These are phyloP conservation scores for Callyntrura guangdongensis DNA, from an alignment of 2,888 invertebrate genomes.

Conservation along the genomic window DNA sequence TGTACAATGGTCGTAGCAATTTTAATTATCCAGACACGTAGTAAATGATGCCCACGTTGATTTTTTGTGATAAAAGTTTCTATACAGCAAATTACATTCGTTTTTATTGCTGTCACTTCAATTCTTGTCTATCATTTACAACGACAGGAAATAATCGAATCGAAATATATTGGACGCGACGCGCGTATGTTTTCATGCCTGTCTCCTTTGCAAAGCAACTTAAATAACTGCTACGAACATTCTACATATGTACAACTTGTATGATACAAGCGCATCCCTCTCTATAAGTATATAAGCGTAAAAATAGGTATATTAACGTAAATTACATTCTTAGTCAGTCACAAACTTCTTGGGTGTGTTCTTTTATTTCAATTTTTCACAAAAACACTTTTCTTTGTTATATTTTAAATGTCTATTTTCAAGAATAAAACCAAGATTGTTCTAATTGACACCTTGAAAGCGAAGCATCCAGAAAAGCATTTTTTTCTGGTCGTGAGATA, in stretches of 20 bases:
- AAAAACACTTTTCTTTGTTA: constrained; percentile 9
- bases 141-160: constrained; percentile 47
- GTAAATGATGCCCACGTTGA: background rate
- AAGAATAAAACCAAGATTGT: background rate
- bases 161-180: constrained; percentile 1
- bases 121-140: constrained; percentile 27
- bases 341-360: constrained; percentile 42
- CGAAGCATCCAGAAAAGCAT: no score
- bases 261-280: constrained; percentile 29
- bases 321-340: background rate
- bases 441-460: no score
- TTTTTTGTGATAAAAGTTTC: constrained; percentile 2
- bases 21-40: constrained; percentile 48
- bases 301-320: background rate
- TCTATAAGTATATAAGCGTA: no score
- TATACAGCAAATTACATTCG: background rate
- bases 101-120: constrained; percentile 43
- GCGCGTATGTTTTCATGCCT: no score
- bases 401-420: background rate
- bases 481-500: no score
- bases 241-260: background rate
- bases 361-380: constrained; percentile 7
- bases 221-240: background rate
- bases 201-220: no score
- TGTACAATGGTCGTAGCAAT: background rate